Evolutionary conservation across 1,140 invertebrate genomes (phyloP), one percentile per base, ranked within the genome.

Genomic region (Lanistes nyassanus): DNA sequence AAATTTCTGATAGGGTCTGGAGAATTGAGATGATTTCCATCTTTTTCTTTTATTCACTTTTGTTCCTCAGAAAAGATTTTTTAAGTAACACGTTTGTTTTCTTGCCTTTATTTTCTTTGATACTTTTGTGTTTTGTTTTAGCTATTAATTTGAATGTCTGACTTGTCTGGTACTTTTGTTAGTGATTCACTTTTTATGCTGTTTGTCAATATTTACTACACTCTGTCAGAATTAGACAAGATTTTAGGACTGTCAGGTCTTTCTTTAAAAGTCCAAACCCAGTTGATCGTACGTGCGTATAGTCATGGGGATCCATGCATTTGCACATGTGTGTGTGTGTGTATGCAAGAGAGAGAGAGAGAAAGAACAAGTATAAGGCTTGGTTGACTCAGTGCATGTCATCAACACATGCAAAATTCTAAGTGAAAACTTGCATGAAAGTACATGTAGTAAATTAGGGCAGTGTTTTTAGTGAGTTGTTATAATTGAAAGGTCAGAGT

Each of bases 331-430:
- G 62, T 65, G 1, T 42, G 62, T 65, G 62, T 65, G 62, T 65
- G 62, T 65, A 37, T 65, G 62, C 39, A 3, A 64, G 62, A 64
- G 13, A 64, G 62, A 64, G 62, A 64, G 60, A 64, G 60, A 64
- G 60, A 64, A 36, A 64, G 60, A 64, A 36, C 34, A 36, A 64
- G 62, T 36, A 36, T 13, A 31, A 34, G 37, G 65, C 37, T 51
- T 68, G 13, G 19, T n/a, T 68, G 34, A n/a, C 39, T 66, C 19
- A 26, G 39, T 47, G 19, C 26, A n/a, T 42, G 66, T 42, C 36
- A 16, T 68, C 7, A 26, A 9, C 29, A 19, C n/a, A 16, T 60
- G 3, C 23, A 16, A n/a, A 11, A 3, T 11, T 11, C n/a, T 47
- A 13, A 65, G 31, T 34, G 34, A 7, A 65, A 29, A 65, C 34